phyloP scores from a whole-genome alignment of 2,113 vertebrate genomes.

The Calonectris borealis region DNA sequence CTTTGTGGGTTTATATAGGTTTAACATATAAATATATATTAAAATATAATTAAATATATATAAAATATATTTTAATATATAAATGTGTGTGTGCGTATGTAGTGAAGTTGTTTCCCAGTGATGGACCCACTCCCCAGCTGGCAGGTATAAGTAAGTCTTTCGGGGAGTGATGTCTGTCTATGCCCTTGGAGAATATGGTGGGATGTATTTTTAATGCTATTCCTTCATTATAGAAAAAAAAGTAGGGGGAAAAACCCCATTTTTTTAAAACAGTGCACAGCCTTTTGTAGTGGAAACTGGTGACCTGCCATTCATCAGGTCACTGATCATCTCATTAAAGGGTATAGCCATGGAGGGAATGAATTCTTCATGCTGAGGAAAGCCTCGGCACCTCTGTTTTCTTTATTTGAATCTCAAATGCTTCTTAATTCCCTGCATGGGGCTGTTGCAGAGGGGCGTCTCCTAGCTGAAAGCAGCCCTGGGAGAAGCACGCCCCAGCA shows the following conservation, averaged over 20 bases:
- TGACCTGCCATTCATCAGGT: background rate
- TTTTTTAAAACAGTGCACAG: background rate
- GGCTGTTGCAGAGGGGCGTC: background rate
- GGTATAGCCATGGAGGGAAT: background rate
- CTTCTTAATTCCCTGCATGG: background rate
- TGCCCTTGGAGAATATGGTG: background rate
- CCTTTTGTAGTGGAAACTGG: background rate
- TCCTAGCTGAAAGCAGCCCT: background rate
- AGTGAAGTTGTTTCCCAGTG: background rate
- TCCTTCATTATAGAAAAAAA: background rate
- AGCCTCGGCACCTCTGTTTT: background rate
- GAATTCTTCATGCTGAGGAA: background rate
- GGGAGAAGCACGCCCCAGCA: background rate
- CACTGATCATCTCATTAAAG: background rate
- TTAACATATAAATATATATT: no score
- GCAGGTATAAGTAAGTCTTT: background rate
- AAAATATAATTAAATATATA: no score
- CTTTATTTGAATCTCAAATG: background rate
- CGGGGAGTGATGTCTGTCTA: background rate
- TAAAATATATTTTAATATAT: background rate
- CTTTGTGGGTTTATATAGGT: no score
- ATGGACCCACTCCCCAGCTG: background rate
- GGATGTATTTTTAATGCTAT: background rate
- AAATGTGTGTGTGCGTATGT: background rate
- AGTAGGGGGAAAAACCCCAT: background rate